Evolutionary conservation across 1,140 invertebrate genomes (phyloP).

Genomic region (Papilio polyxenes): DNA sequence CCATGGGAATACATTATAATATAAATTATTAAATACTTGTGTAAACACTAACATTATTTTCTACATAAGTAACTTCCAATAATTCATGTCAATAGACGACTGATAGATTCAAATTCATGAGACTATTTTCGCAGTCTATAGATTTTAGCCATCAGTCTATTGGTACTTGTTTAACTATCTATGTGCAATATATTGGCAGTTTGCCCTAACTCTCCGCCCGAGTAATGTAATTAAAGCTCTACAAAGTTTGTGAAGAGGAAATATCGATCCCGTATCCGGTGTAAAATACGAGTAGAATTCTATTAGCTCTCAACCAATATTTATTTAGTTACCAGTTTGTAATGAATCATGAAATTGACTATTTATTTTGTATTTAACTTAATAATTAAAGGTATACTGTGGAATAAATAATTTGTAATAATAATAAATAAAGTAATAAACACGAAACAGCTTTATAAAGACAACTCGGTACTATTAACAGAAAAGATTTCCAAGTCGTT

Average conservation of each 20-base stretch:
- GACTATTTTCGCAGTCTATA: not conserved
- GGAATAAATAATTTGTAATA: too few species aligned
- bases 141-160: not conserved
- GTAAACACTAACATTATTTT: not conserved
- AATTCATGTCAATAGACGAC: not conserved
- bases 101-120: not conserved
- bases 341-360: not conserved
- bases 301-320: slow-evolving; percentile 17
- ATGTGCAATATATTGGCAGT: slow-evolving; percentile 16
- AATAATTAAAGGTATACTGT: too few species aligned
- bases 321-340: not conserved
- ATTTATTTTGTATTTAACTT: not conserved
- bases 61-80: not conserved
- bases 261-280: slow-evolving; percentile 23
- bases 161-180: not conserved
- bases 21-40: not conserved
- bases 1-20: too few species aligned
- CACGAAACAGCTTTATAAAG: not conserved
- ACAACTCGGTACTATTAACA: not conserved
- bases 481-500: slow-evolving; percentile 6
- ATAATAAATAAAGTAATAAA: too few species aligned
- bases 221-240: slow-evolving; percentile 29
- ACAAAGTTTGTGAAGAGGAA: slow-evolving; percentile 25
- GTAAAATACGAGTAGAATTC: slow-evolving; percentile 15
- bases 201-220: slow-evolving; percentile 17